These are phyloP conservation scores for Cygnus olor DNA, from an alignment of 2,797 vertebrate genomes.

Conservation along the genomic window DNA sequence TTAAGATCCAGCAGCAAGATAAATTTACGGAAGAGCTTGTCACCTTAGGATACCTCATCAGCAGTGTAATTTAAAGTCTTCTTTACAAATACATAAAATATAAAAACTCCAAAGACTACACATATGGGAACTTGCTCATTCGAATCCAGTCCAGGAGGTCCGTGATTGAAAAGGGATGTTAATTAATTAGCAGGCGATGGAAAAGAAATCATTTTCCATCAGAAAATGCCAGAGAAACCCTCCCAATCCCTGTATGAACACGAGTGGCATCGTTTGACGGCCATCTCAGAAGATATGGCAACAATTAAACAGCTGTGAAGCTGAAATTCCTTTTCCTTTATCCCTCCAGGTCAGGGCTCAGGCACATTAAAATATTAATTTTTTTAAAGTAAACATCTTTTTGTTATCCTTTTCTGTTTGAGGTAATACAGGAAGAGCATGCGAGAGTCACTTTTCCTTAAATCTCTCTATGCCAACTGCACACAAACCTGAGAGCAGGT, in stretches of 20 bases:
- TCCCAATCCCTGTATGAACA: accelerated
- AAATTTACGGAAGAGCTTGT: not conserved
- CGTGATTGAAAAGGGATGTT: not conserved
- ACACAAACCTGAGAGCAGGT: conserved; percentile 87
- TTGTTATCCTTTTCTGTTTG: not conserved
- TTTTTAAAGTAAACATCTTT: not conserved
- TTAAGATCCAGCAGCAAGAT: not conserved
- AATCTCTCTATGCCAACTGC: not conserved
- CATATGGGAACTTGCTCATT: accelerated
- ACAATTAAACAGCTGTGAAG: not conserved
- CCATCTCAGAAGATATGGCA: not conserved
- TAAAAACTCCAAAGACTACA: not conserved
- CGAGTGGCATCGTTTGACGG: accelerated
- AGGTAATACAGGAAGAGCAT: accelerated
- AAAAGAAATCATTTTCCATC: not conserved
- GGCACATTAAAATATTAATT: not conserved
- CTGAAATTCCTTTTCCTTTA: not conserved
- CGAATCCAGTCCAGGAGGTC: not conserved
- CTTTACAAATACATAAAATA: not conserved
- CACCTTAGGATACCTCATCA: not conserved
- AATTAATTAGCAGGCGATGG: not conserved
- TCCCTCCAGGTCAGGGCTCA: not conserved
- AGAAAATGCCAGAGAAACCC: not conserved
- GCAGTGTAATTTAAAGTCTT: not conserved
- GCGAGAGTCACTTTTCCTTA: not conserved